Base-by-base conservation (phyloP, 2,797 vertebrate genomes). In the Silurus aristotelis region DNA sequence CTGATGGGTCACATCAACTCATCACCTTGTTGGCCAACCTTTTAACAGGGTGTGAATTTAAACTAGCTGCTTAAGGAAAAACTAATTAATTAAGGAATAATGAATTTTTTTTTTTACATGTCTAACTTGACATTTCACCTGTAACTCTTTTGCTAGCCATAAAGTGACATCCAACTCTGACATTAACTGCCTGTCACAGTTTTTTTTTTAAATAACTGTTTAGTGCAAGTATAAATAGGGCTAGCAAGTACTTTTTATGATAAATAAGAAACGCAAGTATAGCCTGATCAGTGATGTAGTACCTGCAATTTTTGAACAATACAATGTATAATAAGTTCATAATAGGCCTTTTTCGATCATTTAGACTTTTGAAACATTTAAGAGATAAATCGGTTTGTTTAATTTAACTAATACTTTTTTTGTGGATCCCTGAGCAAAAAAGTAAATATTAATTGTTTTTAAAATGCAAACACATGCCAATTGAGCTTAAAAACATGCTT, bases 31-130 rank as follows among this genome's bases (percentile, higher is more conserved):
- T 52, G 31, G 31, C 68, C 31, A 43, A 52, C 25, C 66, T 75
- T 84, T 84, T 52, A 52, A 78, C 25, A 72, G 46, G 64, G 58
- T 63, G 25, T 60, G 63, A 82, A 73, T 84, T 85, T 38, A 82
- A 86, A 75, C 31, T 82, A 80, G 58, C 27, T 73, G 63, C 68
- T 80, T 87, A 82, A 22, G 73, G 63, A 56, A 70, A 80, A 55
- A 75, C 80, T 79, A 82, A 86, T 82, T 68, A 83, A 66, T 72
- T 80, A 80, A 77, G 15, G 55, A 78, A 78, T 61, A 61, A 78
- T 78, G 6, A 73, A 76, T 20, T 31, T 1, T 48, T 71, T 27
- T 87, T 87, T 15, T 82, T 75, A 78, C 63, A 75, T 67, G 73
- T 85, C 60, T 84, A 46, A 60, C 61, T 38, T 82, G 61, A 31